A percentile compares a stretch with the other conserved stretches of the same genome.
Evolutionary conservation across 1,140 invertebrate genomes (phyloP).

Genomic region (Drosophila nannoptera): DNA sequence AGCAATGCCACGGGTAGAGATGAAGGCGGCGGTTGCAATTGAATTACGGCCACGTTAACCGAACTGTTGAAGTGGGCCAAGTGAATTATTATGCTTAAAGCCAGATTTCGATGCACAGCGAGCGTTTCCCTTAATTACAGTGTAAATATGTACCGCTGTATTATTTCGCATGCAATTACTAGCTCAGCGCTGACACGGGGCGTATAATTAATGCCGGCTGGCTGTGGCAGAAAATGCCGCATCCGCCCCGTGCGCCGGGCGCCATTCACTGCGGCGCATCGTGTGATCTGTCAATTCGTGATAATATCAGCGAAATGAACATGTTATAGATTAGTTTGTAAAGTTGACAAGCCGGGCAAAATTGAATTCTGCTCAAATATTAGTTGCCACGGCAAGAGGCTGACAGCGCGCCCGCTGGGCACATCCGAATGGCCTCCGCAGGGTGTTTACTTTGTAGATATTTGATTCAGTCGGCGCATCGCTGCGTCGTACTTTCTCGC

Average conservation of each 20-base stretch:
- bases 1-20: neutral
- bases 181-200: neutral
- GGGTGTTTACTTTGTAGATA: slow-evolving; percentile 34
- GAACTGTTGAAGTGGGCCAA: neutral
- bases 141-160: too few species aligned
- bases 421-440: slow-evolving; percentile 4
- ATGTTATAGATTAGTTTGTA: neutral
- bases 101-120: neutral
- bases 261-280: slow-evolving; percentile 18
- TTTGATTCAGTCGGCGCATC: slow-evolving; percentile 31
- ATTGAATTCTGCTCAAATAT: slow-evolving; percentile 7
- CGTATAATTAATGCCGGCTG: slow-evolving; percentile 45
- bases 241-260: slow-evolving; percentile 38
- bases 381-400: neutral
- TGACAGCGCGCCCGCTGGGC: neutral
- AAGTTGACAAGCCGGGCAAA: neutral
- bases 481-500: slow-evolving; percentile 1
- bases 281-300: slow-evolving; percentile 30
- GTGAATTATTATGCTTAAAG: neutral
- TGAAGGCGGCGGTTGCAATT: slow-evolving; percentile 42
- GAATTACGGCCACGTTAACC: slow-evolving; percentile 49
- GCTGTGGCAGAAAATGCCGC: slow-evolving; percentile 41
- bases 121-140: neutral
- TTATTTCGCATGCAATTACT: neutral
- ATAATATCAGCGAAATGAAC: slow-evolving; percentile 25